Percentiles rank a stretch among this genome's conserved stretches.
Evolutionary conservation across 2,797 vertebrate species (phyloP).

Genomic region (Coregonus sp.): DNA sequence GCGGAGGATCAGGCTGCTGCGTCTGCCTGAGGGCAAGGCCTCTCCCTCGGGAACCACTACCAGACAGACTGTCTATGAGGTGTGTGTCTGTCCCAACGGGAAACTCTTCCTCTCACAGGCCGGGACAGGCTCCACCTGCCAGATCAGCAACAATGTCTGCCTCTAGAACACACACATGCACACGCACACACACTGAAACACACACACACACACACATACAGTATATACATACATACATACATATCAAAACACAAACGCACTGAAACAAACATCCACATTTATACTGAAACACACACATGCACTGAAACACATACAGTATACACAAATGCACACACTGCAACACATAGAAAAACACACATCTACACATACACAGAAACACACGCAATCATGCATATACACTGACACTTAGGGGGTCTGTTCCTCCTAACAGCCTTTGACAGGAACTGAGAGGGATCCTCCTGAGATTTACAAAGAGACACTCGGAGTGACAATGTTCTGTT

Average conservation of each 20-base stretch:
- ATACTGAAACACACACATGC: slow-evolving; percentile 2
- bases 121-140: slow-evolving; percentile 91
- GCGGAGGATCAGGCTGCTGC: slow-evolving; percentile 89
- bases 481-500: slow-evolving; percentile 78
- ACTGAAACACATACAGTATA: background rate
- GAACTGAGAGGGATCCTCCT: slow-evolving; percentile 67
- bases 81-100: slow-evolving; percentile 95
- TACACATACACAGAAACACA: slow-evolving; percentile 3
- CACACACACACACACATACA: slow-evolving; percentile 11
- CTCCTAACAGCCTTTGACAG: slow-evolving; percentile 71
- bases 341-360: slow-evolving; percentile 37
- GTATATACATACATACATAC: background rate
- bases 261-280: background rate
- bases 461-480: slow-evolving; percentile 48
- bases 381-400: slow-evolving; percentile 37
- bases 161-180: slow-evolving; percentile 74
- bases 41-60: slow-evolving; percentile 81
- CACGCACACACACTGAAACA: slow-evolving; percentile 13
- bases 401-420: slow-evolving; percentile 64
- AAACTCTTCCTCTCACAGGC: slow-evolving; percentile 95
- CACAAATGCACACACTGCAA: background rate
- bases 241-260: slow-evolving; percentile 11
- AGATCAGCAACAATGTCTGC: slow-evolving; percentile 96
- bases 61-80: slow-evolving; percentile 94
- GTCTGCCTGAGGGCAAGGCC: slow-evolving; percentile 88